Evolutionary conservation across 2,797 vertebrate genomes (phyloP), one percentile per base, ranked within the genome.

Genomic region (Scyliorhinus canicula): DNA sequence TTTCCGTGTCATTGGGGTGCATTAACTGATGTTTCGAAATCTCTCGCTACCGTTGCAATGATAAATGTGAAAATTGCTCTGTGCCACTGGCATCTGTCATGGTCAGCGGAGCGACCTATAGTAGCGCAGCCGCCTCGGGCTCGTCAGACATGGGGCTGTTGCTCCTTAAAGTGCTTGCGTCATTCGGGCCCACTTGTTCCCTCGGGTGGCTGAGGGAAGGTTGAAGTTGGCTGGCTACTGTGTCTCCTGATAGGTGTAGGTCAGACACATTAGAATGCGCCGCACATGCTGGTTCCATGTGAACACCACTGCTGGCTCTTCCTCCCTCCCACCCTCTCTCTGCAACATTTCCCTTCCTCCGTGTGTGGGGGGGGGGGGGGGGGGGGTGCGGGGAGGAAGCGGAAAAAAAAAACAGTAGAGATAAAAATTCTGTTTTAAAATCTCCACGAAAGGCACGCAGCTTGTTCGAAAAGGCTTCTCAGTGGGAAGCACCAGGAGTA

Each of bases 401-500:
- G 57, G 57, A 19, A 40, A 4, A 4, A 79, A 44, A 44, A 24
- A 24, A 16, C 9, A 3, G 40, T 12, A 44, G 50, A 84, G 52
- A 19, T 52, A 31, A 95, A 63, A 84, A 95, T 95, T 31, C 94
- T 93, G 60, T 0, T 0, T 21, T 91, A 95, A 95, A 95, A 26
- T 95, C 63, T 95, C 95, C 93, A 47, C 84, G 67, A 35, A 3
- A 0, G 0, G 26, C n/a, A 79, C 95, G 60, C 95, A 96, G 96
- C 96, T 95, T 95, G 95, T 96, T 95, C 95, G 95, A 44, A 95
- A 95, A 95, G 90, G 95, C 95, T 95, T 4, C 52, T 84, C n/a
- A 26, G 57, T 95, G 77, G 93, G 71, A 95, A 35, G 14, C 63
- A 88, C 44, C 95, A 55, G 95, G 95, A 95, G 95, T 79, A 95